Evolutionary conservation across 1,140 invertebrate genomes (phyloP).

Genomic region (Ganaspis sp.): DNA sequence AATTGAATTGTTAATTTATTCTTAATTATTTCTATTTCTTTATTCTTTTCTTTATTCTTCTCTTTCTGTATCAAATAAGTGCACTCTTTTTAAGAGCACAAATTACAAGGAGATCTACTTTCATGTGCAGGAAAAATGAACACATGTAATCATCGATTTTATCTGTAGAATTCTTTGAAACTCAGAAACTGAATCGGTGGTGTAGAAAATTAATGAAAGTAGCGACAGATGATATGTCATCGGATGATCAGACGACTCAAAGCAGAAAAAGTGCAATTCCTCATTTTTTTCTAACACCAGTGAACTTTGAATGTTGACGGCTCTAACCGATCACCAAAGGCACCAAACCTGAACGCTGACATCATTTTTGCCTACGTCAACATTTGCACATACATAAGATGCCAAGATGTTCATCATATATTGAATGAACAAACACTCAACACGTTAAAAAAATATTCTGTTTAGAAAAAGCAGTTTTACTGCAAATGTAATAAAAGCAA

Average conservation of each 20-base stretch:
- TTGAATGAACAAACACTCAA: too few species aligned
- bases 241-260: not conserved
- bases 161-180: not conserved
- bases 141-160: not conserved
- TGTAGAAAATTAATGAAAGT: not conserved
- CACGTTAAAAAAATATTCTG: not conserved
- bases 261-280: conserved; percentile 18
- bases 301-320: not conserved
- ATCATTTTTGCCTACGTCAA: conserved; percentile 68
- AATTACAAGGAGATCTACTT: too few species aligned
- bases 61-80: too few species aligned
- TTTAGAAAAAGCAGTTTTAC: not conserved
- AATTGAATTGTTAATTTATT: too few species aligned
- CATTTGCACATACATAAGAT: conserved; percentile 54
- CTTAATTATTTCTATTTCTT: too few species aligned
- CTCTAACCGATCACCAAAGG: conserved; percentile 38
- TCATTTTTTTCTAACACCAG: conserved; percentile 5
- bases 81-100: too few species aligned
- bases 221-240: not conserved
- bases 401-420: too few species aligned
- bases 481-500: not conserved
- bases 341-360: conserved; percentile 54
- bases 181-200: not conserved
- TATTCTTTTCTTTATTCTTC: too few species aligned
- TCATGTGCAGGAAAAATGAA: not conserved